Conservation (phyloP, 2,113 vertebrate genomes). For the Tinamus guttatus region DNA sequence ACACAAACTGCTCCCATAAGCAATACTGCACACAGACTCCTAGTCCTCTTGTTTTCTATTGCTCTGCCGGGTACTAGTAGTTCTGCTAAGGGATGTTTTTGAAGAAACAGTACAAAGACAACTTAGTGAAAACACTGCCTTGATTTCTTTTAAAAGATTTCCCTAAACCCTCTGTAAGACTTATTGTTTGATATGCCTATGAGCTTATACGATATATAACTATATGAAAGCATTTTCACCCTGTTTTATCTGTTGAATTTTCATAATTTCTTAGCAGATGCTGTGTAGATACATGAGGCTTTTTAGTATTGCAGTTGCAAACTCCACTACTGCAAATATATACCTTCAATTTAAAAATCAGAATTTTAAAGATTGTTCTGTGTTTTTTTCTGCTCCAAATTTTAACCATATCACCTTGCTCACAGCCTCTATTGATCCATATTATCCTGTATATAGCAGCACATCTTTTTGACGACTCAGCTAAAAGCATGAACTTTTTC, state of each 20-base stretch:
- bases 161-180: background rate
- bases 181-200: background rate
- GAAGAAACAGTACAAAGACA: background rate
- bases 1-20: background rate
- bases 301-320: background rate
- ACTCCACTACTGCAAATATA: background rate
- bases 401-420: background rate
- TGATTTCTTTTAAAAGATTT: background rate
- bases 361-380: background rate
- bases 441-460: background rate
- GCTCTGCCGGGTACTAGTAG: background rate
- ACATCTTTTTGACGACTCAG: constrained; percentile 29
- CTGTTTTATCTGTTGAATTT: background rate
- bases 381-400: background rate
- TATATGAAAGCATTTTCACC: background rate
- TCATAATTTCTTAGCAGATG: background rate
- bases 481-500: background rate
- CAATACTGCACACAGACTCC: background rate
- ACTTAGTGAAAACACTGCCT: background rate
- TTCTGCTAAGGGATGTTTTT: constrained; percentile 1
- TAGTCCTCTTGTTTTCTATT: background rate
- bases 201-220: background rate
- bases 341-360: background rate
- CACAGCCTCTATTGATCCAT: background rate
- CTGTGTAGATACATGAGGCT: background rate